Evolutionary conservation across 2,888 invertebrate genomes (phyloP).

Genomic region (Mesorhabditis spiculigera): DNA sequence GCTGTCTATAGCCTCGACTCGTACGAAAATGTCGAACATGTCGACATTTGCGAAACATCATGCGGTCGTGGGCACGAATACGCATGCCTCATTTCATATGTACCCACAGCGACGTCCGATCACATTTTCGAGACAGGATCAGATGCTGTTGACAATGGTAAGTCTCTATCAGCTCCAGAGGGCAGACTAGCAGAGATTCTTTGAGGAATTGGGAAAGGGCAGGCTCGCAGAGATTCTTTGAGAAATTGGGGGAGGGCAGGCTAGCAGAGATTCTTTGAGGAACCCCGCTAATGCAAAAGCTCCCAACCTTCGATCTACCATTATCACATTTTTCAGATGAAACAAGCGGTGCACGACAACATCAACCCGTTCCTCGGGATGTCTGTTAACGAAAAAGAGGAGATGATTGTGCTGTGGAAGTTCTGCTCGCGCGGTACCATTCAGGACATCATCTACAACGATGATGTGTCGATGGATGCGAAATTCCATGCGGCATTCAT

Average conservation of each 20-base stretch:
- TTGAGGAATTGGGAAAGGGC: no score
- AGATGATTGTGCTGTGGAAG: constrained; percentile 53
- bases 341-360: constrained; percentile 91
- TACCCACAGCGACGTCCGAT: constrained; percentile 54
- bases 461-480: constrained; percentile 90
- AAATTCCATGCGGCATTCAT: constrained; percentile 95
- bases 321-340: constrained; percentile 69
- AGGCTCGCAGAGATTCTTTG: no score
- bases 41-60: constrained; percentile 54
- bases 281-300: not conserved
- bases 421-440: constrained; percentile 55
- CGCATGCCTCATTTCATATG: constrained; percentile 53
- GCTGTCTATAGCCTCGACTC: constrained; percentile 51
- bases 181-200: no score
- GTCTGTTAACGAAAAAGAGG: constrained; percentile 57
- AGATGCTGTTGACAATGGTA: constrained; percentile 35
- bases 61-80: constrained; percentile 49
- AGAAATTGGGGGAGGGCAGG: no score
- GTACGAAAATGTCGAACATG: constrained; percentile 55
- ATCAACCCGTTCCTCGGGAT: constrained; percentile 90
- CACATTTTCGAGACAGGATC: constrained; percentile 41
- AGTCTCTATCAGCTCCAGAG: no score
- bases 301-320: no score
- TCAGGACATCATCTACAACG: constrained; percentile 90
- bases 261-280: no score